These are phyloP conservation scores for Neodiprion virginianus DNA, from an alignment of 1,140 invertebrate species.

Conservation along the genomic window DNA sequence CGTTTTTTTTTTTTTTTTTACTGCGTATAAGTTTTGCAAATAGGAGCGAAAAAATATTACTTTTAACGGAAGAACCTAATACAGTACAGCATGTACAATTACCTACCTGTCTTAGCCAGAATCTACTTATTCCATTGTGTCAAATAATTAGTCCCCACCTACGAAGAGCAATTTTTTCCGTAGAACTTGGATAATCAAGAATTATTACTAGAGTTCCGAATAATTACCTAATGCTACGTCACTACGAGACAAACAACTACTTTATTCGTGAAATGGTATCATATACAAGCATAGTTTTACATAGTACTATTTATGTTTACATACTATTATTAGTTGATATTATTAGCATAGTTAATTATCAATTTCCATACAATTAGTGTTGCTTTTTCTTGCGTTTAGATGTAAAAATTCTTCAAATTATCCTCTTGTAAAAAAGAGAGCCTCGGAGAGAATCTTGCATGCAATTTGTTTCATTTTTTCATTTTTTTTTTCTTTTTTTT, in stretches of 20 bases:
- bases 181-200: no score
- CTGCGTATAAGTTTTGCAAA: no score
- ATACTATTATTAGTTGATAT: constrained; percentile 19
- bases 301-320: constrained; percentile 45
- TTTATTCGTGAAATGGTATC: constrained; percentile 54
- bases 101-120: no score
- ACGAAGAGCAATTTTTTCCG: no score
- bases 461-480: background rate
- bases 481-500: background rate
- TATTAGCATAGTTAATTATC: constrained; percentile 37
- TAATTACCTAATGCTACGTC: no score
- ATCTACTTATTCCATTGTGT: no score
- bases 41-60: no score
- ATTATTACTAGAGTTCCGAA: no score
- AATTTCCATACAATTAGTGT: constrained; percentile 39
- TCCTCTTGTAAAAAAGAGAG: background rate
- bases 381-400: constrained; percentile 23
- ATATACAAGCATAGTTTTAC: constrained; percentile 55
- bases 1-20: no score
- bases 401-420: constrained; percentile 24
- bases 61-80: no score
- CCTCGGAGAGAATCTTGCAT: background rate
- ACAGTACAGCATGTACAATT: no score
- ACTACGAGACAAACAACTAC: constrained; percentile 50
- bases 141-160: no score